Evolutionary conservation across 2,113 vertebrate genomes (phyloP).

Genomic region (Elanus axillaris): DNA sequence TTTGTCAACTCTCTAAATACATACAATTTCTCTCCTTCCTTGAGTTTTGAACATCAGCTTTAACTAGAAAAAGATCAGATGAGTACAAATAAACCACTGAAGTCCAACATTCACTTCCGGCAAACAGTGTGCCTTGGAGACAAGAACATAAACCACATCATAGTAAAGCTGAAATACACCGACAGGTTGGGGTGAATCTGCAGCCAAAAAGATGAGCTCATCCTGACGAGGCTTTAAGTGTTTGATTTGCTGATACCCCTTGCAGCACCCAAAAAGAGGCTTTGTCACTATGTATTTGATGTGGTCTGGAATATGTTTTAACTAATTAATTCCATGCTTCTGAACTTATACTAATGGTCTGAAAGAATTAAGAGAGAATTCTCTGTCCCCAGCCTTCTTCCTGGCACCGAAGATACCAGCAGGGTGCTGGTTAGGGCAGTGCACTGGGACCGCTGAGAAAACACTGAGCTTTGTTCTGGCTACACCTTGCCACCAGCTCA

Average conservation of each 20-base stretch:
- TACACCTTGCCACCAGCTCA: fast-evolving
- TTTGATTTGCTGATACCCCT: background rate
- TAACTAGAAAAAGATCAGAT: background rate
- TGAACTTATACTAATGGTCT: background rate
- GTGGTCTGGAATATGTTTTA: background rate
- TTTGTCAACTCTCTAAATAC: background rate
- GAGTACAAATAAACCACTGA: background rate
- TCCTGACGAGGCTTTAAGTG: background rate
- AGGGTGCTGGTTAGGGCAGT: background rate
- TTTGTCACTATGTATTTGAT: background rate
- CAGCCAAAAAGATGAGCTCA: background rate
- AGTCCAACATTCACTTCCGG: background rate
- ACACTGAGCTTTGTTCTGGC: background rate
- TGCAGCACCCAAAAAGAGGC: background rate
- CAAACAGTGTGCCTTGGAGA: background rate
- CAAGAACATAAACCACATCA: background rate
- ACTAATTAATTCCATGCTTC: background rate
- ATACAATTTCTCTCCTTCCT: background rate
- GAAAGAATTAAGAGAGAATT: background rate
- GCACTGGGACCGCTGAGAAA: background rate
- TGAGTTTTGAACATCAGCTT: background rate
- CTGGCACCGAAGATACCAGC: fast-evolving
- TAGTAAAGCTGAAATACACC: background rate
- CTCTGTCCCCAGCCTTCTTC: background rate
- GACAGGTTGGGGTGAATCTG: background rate